Conservation (phyloP, 1,140 invertebrate species). For the Bombus pyrosoma region DNA sequence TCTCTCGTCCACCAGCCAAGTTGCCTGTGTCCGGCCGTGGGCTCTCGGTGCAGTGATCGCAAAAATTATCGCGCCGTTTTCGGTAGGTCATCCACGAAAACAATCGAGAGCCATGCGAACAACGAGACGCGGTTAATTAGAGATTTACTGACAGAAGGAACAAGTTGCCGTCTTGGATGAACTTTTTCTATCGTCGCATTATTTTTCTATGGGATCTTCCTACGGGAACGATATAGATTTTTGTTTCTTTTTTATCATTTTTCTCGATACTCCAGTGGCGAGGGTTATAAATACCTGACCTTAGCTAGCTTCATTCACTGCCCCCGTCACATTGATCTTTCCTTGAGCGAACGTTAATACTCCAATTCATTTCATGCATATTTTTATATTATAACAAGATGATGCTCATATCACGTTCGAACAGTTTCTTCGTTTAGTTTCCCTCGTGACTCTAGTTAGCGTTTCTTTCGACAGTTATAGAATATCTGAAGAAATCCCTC, state of each 20-base stretch:
- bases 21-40: slow-evolving; percentile 11
- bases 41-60: slow-evolving; percentile 60
- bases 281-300: background rate
- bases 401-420: background rate
- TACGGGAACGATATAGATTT: background rate
- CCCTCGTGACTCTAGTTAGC: background rate
- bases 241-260: background rate
- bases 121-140: slow-evolving; percentile 63
- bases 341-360: background rate
- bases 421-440: background rate
- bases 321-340: background rate
- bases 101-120: slow-evolving; percentile 55
- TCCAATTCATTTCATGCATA: background rate
- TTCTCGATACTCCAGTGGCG: background rate
- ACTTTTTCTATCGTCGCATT: too few species aligned
- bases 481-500: background rate
- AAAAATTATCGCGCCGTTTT: slow-evolving; percentile 70
- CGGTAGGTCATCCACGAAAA: slow-evolving; percentile 49
- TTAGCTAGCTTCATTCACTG: slow-evolving; percentile 1
- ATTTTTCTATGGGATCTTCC: background rate
- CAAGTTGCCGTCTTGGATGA: background rate
- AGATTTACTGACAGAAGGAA: slow-evolving; percentile 53
- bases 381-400: too few species aligned
- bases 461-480: slow-evolving; percentile 18
- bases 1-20: slow-evolving; percentile 29